Evolutionary conservation across 2,113 vertebrate species (phyloP), one percentile per base, ranked within the genome.

Genomic region (Struthio camelus): DNA sequence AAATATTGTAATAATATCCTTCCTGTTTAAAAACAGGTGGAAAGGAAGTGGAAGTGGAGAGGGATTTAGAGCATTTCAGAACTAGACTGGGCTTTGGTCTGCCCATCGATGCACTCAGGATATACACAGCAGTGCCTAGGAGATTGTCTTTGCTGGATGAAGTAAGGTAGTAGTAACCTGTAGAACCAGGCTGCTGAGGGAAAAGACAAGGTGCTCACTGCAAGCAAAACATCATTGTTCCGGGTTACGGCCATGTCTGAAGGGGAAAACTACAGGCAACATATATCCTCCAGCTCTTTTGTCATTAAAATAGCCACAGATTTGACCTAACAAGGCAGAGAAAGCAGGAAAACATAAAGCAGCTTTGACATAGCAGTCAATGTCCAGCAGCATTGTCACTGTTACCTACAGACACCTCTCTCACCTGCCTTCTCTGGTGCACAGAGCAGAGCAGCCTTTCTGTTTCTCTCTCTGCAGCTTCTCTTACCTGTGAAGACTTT

Each of bases 1-100:
- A 96, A 95, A 96, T 59, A 94, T 69, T 93, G 86, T 94, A 94
- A 93, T 93, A 85, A 24, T 42, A 90, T 92, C 58, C 85, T 87
- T 94, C 77, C 87, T 66, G 71, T 88, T 89, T 94, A 96, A 94
- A 94, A 97, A 58, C 80, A 96, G 59, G 53, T 96, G 73, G 54
- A 88, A 97, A 89, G 44, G 11, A 65, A 85, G 32, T 80, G 65
- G 56, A 75, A 65, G n/a, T 12, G 23, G 64, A 79, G 9, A 69
- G 22, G 19, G 11, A 62, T 38, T 59, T 28, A 70, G 50, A 80
- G 70, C 8, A 6, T 42, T 86, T 28, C 58, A 58, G 36, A n/a
- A 2, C 8, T 42, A n/a, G 19, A 5, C 10, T 66, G 30, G 17
- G 6, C 65, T 86, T 86, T 61, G 13, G 50, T 87, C 38, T 36